Evolutionary conservation across 2,888 invertebrate species (phyloP).

Genomic region (Eupithecia exiguata): DNA sequence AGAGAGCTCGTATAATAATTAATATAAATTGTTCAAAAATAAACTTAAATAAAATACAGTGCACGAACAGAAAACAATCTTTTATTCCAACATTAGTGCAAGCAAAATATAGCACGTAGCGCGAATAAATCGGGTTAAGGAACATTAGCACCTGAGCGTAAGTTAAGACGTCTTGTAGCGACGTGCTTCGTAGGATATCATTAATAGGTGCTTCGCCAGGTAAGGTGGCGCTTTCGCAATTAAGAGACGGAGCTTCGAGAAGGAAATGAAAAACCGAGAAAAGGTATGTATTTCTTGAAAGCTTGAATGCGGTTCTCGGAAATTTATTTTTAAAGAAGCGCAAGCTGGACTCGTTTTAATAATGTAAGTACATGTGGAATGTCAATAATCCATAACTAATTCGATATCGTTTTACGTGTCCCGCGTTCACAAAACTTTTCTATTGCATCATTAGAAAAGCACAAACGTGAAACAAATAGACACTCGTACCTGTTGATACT

Average conservation of each 20-base stretch:
- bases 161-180: conserved; percentile 41
- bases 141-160: conserved; percentile 46
- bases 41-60: not conserved
- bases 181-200: conserved; percentile 33
- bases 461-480: not conserved
- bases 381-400: not conserved
- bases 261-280: not conserved
- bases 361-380: no score
- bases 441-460: not conserved
- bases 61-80: conserved; percentile 15
- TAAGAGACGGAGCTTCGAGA: conserved; percentile 6
- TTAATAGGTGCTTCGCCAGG: conserved; percentile 26
- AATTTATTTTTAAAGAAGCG: not conserved
- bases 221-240: conserved; percentile 10
- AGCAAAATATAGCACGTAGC: conserved; percentile 39
- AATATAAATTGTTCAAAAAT: no score
- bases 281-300: not conserved
- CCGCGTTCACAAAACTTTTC: not conserved
- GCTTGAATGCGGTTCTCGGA: not conserved
- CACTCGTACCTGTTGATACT: not conserved
- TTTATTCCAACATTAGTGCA: conserved; percentile 19
- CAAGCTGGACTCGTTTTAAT: no score
- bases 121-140: conserved; percentile 42
- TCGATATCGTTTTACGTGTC: not conserved
- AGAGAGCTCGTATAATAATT: no score